Evolutionary conservation across 2,797 vertebrate species (phyloP).

Genomic region (Sebastolobus altivelis): DNA sequence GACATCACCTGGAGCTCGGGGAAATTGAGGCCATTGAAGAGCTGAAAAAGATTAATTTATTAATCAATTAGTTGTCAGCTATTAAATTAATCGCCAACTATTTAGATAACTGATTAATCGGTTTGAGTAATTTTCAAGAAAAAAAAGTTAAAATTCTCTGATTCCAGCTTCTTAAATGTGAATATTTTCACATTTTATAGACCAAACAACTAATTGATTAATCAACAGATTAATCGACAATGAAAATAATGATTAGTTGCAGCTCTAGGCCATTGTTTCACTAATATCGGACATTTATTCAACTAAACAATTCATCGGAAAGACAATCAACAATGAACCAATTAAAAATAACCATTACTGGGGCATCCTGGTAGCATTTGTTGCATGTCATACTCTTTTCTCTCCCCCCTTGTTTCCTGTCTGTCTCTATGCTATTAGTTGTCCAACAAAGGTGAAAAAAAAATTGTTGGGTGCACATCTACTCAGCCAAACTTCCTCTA

Average conservation of each 20-base stretch:
- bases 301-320: background rate
- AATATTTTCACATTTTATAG: too few species aligned
- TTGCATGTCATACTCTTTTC: background rate
- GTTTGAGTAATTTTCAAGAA: too few species aligned
- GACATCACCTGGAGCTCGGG: background rate
- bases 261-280: background rate
- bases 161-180: too few species aligned
- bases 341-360: background rate
- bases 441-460: background rate
- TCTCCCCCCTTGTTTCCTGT: background rate
- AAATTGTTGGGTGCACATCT: background rate
- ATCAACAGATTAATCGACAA: too few species aligned
- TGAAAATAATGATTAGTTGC: too few species aligned
- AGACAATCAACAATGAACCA: background rate
- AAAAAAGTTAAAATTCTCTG: too few species aligned
- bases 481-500: conserved; percentile 1
- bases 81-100: too few species aligned
- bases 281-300: background rate
- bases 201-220: too few species aligned
- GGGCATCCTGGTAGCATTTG: background rate
- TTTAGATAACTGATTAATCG: too few species aligned
- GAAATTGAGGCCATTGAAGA: background rate
- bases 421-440: background rate
- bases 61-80: too few species aligned
- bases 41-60: too few species aligned